These are phyloP conservation scores for Smittia aterrima DNA, from an alignment of 2,888 invertebrate species.

Conservation along the genomic window DNA sequence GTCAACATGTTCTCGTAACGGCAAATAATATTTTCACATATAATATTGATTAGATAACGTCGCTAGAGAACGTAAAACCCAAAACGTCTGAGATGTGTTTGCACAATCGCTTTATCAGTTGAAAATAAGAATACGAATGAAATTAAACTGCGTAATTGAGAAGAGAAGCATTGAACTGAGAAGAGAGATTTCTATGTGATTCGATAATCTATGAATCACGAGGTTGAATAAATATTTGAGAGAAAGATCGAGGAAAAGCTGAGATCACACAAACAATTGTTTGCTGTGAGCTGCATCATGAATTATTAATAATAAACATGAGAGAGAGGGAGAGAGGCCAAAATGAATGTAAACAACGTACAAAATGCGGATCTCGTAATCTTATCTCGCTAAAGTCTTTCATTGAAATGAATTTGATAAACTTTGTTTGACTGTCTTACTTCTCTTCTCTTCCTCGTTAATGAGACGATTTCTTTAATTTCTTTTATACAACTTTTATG, in stretches of 20 bases:
- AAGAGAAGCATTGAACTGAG: no score
- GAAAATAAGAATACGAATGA: neutral
- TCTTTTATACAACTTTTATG: neutral
- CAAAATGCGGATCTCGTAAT: conserved; percentile 9
- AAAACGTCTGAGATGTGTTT: neutral
- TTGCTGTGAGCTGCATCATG: conserved; percentile 19
- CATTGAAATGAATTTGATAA: neutral
- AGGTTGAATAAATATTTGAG: conserved; percentile 4
- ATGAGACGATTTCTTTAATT: neutral
- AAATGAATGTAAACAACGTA: neutral
- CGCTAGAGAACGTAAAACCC: neutral
- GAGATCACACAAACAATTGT: conserved; percentile 29
- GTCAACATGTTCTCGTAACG: neutral
- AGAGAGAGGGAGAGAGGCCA: no score
- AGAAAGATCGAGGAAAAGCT: neutral
- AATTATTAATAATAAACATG: conserved; percentile 28
- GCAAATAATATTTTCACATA: neutral
- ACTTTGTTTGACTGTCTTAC: neutral
- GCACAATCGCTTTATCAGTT: neutral
- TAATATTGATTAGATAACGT: conserved; percentile 33
- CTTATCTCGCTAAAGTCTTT: neutral
- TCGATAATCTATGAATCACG: neutral
- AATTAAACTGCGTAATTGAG: no score
- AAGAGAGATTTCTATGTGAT: no score
- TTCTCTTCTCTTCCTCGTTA: neutral